Conservation (phyloP, 2,888 invertebrate species). For the Priocnemis perturbator region DNA sequence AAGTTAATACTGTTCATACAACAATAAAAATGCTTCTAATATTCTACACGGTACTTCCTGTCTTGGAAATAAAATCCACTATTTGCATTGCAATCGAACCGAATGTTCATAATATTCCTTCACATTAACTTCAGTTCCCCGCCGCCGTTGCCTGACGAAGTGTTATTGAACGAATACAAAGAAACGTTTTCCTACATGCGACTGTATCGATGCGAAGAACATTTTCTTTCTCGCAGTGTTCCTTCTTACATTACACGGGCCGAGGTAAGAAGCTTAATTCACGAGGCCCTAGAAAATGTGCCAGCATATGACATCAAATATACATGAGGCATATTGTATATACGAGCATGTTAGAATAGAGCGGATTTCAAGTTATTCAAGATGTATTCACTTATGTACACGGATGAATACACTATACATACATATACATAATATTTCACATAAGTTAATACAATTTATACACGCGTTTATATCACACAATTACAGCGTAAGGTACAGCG, state of each 20-base stretch:
- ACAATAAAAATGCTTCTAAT: not conserved
- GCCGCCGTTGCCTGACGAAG: conserved; percentile 49
- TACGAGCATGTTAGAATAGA: too few species aligned
- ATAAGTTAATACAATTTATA: too few species aligned
- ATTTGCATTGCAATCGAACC: not conserved
- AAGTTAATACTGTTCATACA: conserved; percentile 31
- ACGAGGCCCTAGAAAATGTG: conserved; percentile 2
- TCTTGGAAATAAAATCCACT: not conserved
- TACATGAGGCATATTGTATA: too few species aligned
- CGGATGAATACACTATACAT: too few species aligned
- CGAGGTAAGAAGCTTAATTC: conserved; percentile 53
- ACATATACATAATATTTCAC: too few species aligned
- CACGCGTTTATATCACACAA: too few species aligned
- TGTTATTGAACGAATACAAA: conserved; percentile 60
- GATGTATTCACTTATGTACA: too few species aligned
- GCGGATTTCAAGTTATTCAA: too few species aligned
- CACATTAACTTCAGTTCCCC: conserved; percentile 45
- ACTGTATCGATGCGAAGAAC: conserved; percentile 62
- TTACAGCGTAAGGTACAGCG: too few species aligned
- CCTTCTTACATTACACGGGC: conserved; percentile 37
- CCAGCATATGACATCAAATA: too few species aligned
- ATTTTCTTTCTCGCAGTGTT: conserved; percentile 44
- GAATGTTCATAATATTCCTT: not conserved
- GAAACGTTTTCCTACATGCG: conserved; percentile 64
- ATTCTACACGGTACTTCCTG: conserved; percentile 4